Base-by-base conservation (phyloP, 2,888 invertebrate species). In the Lingula anatina region DNA sequence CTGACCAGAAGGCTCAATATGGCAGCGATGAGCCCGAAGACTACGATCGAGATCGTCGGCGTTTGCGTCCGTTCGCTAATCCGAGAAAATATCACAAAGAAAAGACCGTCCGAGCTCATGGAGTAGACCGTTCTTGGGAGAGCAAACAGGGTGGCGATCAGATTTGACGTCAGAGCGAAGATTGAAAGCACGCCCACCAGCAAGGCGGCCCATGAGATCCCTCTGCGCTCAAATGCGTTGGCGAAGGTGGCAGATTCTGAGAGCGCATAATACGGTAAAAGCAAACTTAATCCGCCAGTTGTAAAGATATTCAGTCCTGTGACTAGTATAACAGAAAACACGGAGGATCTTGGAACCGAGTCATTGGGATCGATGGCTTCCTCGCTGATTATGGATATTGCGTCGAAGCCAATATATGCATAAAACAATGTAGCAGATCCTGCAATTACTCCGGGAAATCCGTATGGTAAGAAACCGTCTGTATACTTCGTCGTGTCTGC, bases 41-140 rank as follows among this genome's bases (percentile, higher is more conserved):
- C 55, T 12, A 61, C 51, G 44, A 75, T 66, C 24, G 75, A 64
- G 42, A 68, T 56, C 3, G 76, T 47, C 0, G 77, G 77, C 1
- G 76, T 77, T 57, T 91, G 89, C 0, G 91, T 89, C 60, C 85
- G 86, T 37, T 85, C 81, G 68, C 84, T 88, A 3, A 93, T 83
- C 54, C 85, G 84, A 5, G 88, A 88, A 37, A 78, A 65, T 40
- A 66, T 61, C 37, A 85, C 83, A 67, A 93, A 93, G 15, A 93
- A 79, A 12, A 93, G 79, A 1, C 92, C 92, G 68, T 93, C 93
- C 25, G 85, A 83, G 0, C 92, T 90, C 92, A 93, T 93, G 1
- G 92, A 87, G 66, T 92, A 93, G 78, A 91, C 84, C 65, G 89
- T 88, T 23, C 90, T 82, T 0, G 92, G 91, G 7, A 93, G 78